Conservation (phyloP, 2,888 invertebrate species). For the Strigamia maritima region DNA sequence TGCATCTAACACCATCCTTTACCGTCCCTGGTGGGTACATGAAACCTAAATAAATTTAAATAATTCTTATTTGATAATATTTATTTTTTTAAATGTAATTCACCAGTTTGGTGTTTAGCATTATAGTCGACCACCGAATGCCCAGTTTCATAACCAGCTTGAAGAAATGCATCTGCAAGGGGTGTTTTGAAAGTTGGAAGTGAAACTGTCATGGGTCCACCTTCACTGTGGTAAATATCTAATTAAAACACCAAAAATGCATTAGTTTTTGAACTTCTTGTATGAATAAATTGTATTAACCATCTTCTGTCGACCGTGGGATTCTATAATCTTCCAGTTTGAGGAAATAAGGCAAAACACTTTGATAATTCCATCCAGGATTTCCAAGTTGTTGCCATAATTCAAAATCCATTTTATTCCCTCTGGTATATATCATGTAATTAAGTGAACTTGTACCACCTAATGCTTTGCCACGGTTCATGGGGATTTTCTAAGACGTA, state of each 20-base stretch:
- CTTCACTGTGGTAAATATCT: background rate
- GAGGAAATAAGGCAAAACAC: background rate
- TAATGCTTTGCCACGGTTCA: background rate
- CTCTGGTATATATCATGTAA: slow-evolving; percentile 56
- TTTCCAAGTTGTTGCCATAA: background rate
- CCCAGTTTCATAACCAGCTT: background rate
- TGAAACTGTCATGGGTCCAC: background rate
- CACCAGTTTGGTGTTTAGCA: background rate
- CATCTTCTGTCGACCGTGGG: background rate
- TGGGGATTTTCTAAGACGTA: background rate
- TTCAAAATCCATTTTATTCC: slow-evolving; percentile 64
- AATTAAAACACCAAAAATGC: background rate
- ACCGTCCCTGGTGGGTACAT: background rate
- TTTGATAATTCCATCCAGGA: slow-evolving; percentile 68
- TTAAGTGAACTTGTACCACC: background rate
- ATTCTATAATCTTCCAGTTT: background rate
- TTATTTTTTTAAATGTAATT: too few relatives aligned
- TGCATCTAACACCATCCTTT: background rate
- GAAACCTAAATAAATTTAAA: background rate
- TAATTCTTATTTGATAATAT: too few relatives aligned
- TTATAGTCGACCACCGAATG: background rate
- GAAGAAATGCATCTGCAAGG: background rate
- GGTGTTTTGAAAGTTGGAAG: background rate
- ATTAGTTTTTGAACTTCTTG: too few relatives aligned
- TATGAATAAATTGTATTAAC: background rate